These are phyloP conservation scores for Tenualosa ilisha DNA, from an alignment of 2,797 vertebrate genomes.

Conservation along the genomic window DNA sequence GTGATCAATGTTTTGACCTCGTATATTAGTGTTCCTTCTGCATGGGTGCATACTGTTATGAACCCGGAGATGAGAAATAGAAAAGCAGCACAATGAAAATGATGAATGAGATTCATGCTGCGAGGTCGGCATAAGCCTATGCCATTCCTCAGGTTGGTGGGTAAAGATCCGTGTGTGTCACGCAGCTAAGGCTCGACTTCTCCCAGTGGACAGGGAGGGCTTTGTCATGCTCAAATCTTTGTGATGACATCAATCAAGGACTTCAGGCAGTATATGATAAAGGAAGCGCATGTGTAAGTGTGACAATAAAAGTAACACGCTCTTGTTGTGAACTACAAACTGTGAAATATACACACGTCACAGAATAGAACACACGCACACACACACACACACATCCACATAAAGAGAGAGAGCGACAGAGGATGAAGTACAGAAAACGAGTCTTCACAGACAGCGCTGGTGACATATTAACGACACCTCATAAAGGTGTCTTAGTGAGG, in stretches of 20 bases:
- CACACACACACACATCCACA: neutral
- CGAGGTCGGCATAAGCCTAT: neutral
- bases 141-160: conserved; percentile 31
- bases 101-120: conserved; percentile 31
- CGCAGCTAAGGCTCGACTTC: conserved; percentile 34
- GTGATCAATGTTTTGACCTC: conserved; percentile 45
- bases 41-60: conserved; percentile 7
- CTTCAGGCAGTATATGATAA: neutral
- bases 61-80: conserved; percentile 39
- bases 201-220: conserved; percentile 32
- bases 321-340: conserved; percentile 14
- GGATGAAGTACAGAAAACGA: conserved; percentile 30
- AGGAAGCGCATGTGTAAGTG: neutral
- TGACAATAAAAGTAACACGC: neutral
- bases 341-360: neutral
- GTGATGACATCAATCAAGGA: conserved; percentile 43
- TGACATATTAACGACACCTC: conserved; percentile 46
- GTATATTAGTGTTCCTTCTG: conserved; percentile 24
- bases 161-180: conserved; percentile 35
- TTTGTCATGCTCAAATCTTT: conserved; percentile 48
- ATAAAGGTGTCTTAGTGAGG: neutral
- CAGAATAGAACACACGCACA: neutral
- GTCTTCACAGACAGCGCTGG: conserved; percentile 27
- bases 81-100: conserved; percentile 36
- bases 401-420: neutral